Percentiles rank a stretch among this genome's conserved stretches.
phyloP scores from a whole-genome alignment of 1,140 invertebrate species.

The Ostrea edulis region DNA sequence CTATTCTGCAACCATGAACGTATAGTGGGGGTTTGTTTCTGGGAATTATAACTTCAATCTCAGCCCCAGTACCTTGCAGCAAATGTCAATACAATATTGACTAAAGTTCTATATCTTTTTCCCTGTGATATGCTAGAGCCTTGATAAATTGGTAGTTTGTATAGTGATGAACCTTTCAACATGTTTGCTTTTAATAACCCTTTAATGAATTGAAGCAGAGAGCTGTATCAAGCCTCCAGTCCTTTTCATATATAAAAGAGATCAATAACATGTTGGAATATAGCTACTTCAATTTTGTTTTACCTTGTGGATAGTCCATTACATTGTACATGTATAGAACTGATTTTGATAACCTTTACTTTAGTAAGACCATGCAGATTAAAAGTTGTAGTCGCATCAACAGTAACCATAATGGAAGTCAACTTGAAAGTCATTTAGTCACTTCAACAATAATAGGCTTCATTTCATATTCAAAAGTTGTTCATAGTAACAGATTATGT shows the following conservation, averaged over 20 bases:
- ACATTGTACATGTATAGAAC: no score
- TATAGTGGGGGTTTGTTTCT: background rate
- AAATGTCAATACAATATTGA: background rate
- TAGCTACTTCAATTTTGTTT: background rate
- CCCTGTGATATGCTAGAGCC: background rate
- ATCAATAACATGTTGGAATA: background rate
- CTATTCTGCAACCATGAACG: background rate
- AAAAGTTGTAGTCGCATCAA: no score
- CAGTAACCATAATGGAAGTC: no score
- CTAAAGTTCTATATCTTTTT: background rate
- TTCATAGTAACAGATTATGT: no score
- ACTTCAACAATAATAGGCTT: no score
- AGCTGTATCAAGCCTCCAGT: background rate
- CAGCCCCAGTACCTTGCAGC: background rate
- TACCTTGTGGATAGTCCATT: background rate
- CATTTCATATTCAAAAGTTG: no score
- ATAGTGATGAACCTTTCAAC: conserved; percentile 1
- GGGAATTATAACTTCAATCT: background rate
- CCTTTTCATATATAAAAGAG: background rate
- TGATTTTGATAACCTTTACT: no score
- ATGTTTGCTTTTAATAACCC: conserved; percentile 33
- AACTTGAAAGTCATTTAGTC: no score
- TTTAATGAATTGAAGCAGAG: conserved; percentile 30
- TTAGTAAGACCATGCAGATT: no score
- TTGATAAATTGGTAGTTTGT: background rate